Evolutionary conservation across 1,140 invertebrate genomes (phyloP).

Genomic region (Aethina tumida): DNA sequence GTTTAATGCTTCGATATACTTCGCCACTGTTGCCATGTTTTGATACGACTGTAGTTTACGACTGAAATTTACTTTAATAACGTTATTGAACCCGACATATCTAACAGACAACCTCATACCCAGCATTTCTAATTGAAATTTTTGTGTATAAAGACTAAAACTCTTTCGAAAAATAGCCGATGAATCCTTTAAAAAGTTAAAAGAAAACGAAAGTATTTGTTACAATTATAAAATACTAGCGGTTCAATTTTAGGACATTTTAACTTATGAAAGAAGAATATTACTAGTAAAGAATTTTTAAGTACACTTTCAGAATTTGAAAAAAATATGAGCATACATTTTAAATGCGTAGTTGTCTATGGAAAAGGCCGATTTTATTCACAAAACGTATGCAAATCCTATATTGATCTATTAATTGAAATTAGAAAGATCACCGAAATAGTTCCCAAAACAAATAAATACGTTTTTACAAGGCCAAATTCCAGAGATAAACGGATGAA

Average conservation of each 20-base stretch:
- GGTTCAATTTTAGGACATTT: slow-evolving; percentile 18
- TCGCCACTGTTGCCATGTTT: too few relatives aligned
- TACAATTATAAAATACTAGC: slow-evolving; percentile 15
- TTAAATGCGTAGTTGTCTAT: slow-evolving; percentile 13
- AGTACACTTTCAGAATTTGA: slow-evolving; percentile 7
- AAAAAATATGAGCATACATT: slow-evolving; percentile 10
- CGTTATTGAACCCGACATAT: too few relatives aligned
- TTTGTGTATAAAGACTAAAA: too few relatives aligned
- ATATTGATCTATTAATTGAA: too few relatives aligned
- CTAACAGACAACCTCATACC: too few relatives aligned
- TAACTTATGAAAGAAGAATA: slow-evolving; percentile 11
- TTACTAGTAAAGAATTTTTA: not conserved
- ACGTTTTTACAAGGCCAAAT: slow-evolving; percentile 18
- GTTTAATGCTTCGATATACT: too few relatives aligned
- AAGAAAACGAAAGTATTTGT: not conserved
- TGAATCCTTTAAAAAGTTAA: slow-evolving; percentile 13
- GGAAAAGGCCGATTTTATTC: slow-evolving; percentile 15
- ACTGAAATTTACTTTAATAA: too few relatives aligned
- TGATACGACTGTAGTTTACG: too few relatives aligned
- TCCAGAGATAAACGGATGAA: slow-evolving; percentile 16
- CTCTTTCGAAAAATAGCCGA: too few relatives aligned
- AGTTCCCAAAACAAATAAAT: slow-evolving; percentile 17
- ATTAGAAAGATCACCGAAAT: slow-evolving; percentile 5
- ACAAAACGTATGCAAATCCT: slow-evolving; percentile 5
- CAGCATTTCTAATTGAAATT: too few relatives aligned